Base-by-base conservation (phyloP, 2,888 invertebrate species). In the Drosophila ezoana region DNA sequence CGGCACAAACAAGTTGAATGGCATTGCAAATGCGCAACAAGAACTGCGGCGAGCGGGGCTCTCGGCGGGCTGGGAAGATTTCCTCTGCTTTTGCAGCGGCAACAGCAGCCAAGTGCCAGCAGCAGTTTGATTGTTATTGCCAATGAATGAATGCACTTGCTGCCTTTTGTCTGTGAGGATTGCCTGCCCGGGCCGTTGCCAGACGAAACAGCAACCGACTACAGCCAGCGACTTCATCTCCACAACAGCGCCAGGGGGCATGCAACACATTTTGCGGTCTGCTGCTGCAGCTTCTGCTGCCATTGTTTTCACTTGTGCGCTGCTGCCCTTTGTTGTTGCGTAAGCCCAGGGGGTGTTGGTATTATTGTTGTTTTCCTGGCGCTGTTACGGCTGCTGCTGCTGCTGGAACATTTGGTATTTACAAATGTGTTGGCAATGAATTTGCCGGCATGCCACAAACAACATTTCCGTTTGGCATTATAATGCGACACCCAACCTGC, bases 91-190 rank as follows among this genome's bases (percentile, higher is more conserved):
- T 18, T 13, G 18, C 38, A 43, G 49, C 66, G 61, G 58, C 51
- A 53, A 44, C 48, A 54, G 63, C 61, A 53, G 60, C 56, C 64
- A 78, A 77, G 69, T 81, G 89, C 80, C 80, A 87, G 74, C 83
- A 87, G 80, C 86, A 89, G 74, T 70, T 80, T 82, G 81, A 89
- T 79, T 84, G 85, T 89, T 86, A 85, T 87, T 74, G 90, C 88
- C 89, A 89, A 87, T 85, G 79, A 90, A 90, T 81, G 78, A 82
- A 87, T 89, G 82, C 81, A 89, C 79, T 81, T 80, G 81, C 84
- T 78, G 76, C 44, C 72, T 72, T 70, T 72, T 76, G 86, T 78
- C 74, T 84, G 86, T 43, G 48, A 45, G 72, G 47, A 73, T 63
- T 77, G 76, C 75, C 79, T 72, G 73, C 52, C 40, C 48, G 62